Percentiles rank a stretch among this genome's conserved stretches.
Evolutionary conservation across 2,888 invertebrate species (phyloP).

Genomic region (Epistrophe grossulariae): DNA sequence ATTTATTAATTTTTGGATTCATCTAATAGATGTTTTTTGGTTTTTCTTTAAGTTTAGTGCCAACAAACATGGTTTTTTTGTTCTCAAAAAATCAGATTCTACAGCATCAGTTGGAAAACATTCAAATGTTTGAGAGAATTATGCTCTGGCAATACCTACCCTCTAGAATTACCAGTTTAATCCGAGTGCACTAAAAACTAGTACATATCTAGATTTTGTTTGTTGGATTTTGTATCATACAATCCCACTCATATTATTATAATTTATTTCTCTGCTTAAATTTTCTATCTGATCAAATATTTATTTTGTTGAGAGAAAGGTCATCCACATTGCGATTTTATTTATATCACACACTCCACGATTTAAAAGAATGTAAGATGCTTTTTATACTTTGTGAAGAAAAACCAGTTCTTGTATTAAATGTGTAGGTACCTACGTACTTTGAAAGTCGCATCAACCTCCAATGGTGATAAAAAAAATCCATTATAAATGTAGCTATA

Average conservation of each 20-base stretch:
- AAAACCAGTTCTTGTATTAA: conserved; percentile 3
- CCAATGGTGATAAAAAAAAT: neutral
- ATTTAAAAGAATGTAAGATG: neutral
- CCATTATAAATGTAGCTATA: neutral
- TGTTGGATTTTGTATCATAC: neutral
- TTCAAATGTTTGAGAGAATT: neutral
- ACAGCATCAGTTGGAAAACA: neutral
- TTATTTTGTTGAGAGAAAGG: conserved; percentile 3
- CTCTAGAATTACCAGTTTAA: neutral
- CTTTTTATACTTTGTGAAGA: neutral
- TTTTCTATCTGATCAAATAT: neutral
- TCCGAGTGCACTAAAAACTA: neutral
- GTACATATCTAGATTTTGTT: neutral
- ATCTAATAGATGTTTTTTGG: too few relatives aligned
- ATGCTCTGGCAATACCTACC: neutral
- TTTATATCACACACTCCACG: neutral
- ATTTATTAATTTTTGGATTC: too few relatives aligned
- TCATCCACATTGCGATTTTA: neutral
- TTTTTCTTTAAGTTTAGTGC: too few relatives aligned
- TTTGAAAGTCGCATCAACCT: neutral
- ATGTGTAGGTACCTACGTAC: too few relatives aligned
- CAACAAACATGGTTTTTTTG: too few relatives aligned
- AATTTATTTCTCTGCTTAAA: neutral
- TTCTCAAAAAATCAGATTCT: too few relatives aligned
- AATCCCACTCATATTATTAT: neutral